phyloP scores from a whole-genome alignment of 53 echinoderm and acorn worm species.

The Henricia sp. region DNA sequence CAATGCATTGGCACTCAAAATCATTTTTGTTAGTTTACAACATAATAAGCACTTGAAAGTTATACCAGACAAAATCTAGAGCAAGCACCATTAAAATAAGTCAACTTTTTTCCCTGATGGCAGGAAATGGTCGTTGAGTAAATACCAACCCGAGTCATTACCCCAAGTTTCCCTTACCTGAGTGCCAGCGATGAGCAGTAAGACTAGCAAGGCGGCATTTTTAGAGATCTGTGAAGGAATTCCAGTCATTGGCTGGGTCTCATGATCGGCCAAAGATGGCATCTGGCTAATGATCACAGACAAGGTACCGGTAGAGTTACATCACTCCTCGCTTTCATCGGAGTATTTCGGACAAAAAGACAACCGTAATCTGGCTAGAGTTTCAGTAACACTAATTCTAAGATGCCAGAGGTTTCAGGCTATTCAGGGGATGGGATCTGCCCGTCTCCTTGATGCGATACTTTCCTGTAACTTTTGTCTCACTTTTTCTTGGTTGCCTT shows the following conservation, averaged over 20 bases:
- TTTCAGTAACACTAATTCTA: conserved; percentile 60
- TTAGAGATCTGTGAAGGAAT: conserved; percentile 17
- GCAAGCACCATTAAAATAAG: too few species aligned
- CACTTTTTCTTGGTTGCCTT: conserved; percentile 10
- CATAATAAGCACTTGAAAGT: too few species aligned
- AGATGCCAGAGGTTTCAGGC: conserved; percentile 30
- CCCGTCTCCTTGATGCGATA: conserved; percentile 1
- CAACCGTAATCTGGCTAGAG: conserved; percentile 52
- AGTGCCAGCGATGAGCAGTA: background rate
- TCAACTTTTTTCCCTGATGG: background rate
- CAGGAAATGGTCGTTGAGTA: conserved; percentile 38
- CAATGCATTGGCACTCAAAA: too few species aligned
- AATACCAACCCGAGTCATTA: conserved; percentile 1
- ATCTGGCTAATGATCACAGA: conserved; percentile 49
- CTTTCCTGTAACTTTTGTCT: conserved; percentile 7
- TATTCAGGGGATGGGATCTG: background rate
- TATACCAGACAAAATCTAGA: too few species aligned
- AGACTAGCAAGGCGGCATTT: conserved; percentile 7
- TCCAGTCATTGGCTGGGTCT: conserved; percentile 21
- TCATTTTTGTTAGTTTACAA: too few species aligned
- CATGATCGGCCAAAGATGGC: conserved; percentile 40
- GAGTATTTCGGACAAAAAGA: conserved; percentile 39
- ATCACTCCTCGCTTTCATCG: conserved; percentile 45
- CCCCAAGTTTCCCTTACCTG: conserved; percentile 15
- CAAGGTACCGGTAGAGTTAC: conserved; percentile 60